Conservation (phyloP, 2,888 invertebrate species). For the Melinaea marsaeus region DNA sequence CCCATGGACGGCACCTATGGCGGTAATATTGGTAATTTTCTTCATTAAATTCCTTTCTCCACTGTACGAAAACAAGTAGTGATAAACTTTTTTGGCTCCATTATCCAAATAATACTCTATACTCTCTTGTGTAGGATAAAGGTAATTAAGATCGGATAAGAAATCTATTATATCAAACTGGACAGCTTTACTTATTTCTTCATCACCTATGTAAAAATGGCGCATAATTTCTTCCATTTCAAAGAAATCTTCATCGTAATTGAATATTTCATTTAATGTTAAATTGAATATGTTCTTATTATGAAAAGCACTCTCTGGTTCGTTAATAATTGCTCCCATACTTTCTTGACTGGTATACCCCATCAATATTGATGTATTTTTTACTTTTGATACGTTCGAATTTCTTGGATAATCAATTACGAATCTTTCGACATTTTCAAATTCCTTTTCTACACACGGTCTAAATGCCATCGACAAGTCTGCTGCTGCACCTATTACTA, state of each 20-base stretch:
- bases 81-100: constrained; percentile 41
- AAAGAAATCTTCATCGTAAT: constrained; percentile 34
- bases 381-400: constrained; percentile 39
- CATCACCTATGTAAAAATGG: constrained; percentile 53
- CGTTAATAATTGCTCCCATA: no score
- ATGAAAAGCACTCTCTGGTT: constrained; percentile 29
- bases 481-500: constrained; percentile 20
- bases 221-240: constrained; percentile 37
- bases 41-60: constrained; percentile 50
- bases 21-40: constrained; percentile 24
- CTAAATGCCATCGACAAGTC: constrained; percentile 20
- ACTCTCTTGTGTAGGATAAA: constrained; percentile 40
- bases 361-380: constrained; percentile 43
- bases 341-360: constrained; percentile 48
- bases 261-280: constrained; percentile 33
- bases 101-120: constrained; percentile 42
- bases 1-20: constrained; percentile 39
- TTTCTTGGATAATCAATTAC: constrained; percentile 41
- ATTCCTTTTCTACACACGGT: constrained; percentile 29
- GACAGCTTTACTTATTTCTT: constrained; percentile 34
- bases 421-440: constrained; percentile 31
- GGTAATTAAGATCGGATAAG: constrained; percentile 43
- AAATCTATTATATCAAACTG: constrained; percentile 39
- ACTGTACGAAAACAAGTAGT: constrained; percentile 50
- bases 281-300: constrained; percentile 26